A percentile compares a stretch with the other conserved stretches of the same genome.
These are phyloP conservation scores for Oreocharis arfaki DNA, from an alignment of 2,113 vertebrate species.

Conservation along the genomic window DNA sequence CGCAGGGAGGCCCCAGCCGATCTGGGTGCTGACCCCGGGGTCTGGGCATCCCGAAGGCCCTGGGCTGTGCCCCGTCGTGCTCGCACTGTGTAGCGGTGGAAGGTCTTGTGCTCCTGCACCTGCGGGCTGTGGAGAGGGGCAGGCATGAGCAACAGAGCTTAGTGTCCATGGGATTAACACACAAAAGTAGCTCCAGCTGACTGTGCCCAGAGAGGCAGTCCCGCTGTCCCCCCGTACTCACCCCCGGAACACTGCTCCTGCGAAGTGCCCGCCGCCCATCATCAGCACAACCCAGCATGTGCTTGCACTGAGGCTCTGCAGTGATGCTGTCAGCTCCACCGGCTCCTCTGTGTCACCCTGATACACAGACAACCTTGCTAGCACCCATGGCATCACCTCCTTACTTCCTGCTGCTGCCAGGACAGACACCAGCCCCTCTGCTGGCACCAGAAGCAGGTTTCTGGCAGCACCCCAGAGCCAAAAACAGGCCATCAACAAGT, in stretches of 20 bases:
- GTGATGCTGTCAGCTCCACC: constrained; percentile 50
- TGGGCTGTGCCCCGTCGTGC: constrained; percentile 89
- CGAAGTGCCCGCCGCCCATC: constrained; percentile 95
- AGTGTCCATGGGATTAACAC: rapidly evolving
- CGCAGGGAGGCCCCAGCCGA: constrained; percentile 89
- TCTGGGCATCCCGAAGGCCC: constrained; percentile 82
- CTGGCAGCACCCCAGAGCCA: not conserved
- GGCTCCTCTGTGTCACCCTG: constrained; percentile 31
- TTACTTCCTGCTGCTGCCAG: not conserved
- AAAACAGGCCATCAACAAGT: not conserved
- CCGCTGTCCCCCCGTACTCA: constrained; percentile 54
- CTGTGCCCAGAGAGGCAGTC: not conserved
- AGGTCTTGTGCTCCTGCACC: constrained; percentile 89
- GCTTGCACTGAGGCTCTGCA: constrained; percentile 67
- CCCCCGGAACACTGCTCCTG: constrained; percentile 90
- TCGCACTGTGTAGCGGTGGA: constrained; percentile 92
- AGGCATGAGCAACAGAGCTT: not conserved
- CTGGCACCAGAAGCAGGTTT: not conserved
- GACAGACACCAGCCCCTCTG: not conserved
- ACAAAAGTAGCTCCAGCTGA: not conserved
- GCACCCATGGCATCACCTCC: not conserved
- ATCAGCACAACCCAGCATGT: constrained; percentile 85
- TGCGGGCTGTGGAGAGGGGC: constrained; percentile 70
- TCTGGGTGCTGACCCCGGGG: constrained; percentile 71
- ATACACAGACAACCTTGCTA: not conserved